Evolutionary conservation across 2,113 vertebrate genomes (phyloP), one percentile per base, ranked within the genome.

Genomic region (Cinclus cinclus): DNA sequence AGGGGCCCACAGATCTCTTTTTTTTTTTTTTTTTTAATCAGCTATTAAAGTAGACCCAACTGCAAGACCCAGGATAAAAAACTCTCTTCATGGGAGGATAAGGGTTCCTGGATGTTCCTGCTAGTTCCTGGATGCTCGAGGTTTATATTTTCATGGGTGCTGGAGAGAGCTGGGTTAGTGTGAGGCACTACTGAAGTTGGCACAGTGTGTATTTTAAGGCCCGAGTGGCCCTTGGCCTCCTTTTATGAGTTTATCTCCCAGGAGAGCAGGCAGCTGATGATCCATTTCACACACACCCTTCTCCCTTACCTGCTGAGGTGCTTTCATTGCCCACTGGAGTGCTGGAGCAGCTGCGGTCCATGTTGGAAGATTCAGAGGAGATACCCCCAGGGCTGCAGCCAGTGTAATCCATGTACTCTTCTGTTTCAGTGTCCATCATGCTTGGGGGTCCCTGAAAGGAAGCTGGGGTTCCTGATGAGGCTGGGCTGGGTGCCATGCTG

Each of bases 271-370:
- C 68, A 60, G 10, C 41, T 50, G 67, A 23, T 23, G 70, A 37
- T 39, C 77, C 49, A 17, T 25, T 59, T 59, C 22, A 35, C 46
- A 86, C 35, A 22, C 27, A 3, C 42, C 63, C 30, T 67, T 25
- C 33, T 52, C 65, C 50, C 97, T 98, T 96, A 99, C 99, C 99
- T 98, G 98, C 98, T 4, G 99, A 98, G 5, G 99, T 99, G 94
- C 99, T 98, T 60, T 99, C 99, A 4, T 98, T 99, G 96, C 99
- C 99, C 91, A 99, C 98, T 1, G 99, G 99, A 70, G 99, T 99
- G 98, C 99, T 99, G 98, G 99, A 99, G 98, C 99, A 99, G 97
- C 99, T 99, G 52, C 99, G 98, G 97, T 99, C 99, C 97, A 99
- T 99, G 91, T 98, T 99, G 91, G 99, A 99, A 10, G 99, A 99